Conservation (phyloP, 2,113 vertebrate genomes). For the Piprites chloris region DNA sequence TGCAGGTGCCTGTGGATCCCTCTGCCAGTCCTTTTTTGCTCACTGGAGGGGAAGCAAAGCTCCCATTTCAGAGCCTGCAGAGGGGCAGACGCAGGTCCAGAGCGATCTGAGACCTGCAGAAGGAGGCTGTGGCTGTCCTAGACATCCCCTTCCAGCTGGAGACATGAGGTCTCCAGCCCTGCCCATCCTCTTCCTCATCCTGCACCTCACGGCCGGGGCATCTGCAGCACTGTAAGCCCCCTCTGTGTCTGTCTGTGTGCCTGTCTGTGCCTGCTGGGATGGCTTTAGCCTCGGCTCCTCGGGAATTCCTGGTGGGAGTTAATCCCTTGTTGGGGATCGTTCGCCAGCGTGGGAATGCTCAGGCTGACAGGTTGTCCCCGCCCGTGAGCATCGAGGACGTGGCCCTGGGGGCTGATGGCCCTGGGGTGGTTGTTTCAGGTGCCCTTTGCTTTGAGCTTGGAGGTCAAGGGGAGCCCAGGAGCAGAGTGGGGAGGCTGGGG, state of each 20-base stretch:
- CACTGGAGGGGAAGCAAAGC: neutral
- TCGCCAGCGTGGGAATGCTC: neutral
- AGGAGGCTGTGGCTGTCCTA: neutral
- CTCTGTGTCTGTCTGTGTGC: neutral
- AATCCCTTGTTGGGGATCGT: neutral
- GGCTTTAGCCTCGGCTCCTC: neutral
- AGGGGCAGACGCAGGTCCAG: rapidly evolving
- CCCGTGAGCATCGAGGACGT: rapidly evolving
- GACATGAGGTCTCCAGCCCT: neutral
- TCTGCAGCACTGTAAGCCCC: neutral
- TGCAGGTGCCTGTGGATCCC: neutral
- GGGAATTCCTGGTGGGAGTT: rapidly evolving
- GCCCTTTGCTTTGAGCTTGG: neutral
- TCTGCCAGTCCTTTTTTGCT: neutral
- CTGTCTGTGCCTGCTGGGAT: neutral
- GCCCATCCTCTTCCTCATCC: neutral
- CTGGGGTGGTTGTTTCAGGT: neutral
- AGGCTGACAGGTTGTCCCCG: neutral
- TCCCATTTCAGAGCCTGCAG: neutral
- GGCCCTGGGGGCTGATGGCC: neutral
- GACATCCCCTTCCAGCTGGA: neutral
- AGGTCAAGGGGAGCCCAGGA: neutral
- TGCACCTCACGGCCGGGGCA: neutral
- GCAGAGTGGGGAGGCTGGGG: neutral
- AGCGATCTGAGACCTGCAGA: neutral